Evolutionary conservation across 2,888 invertebrate species (phyloP), one percentile per base, ranked within the genome.

Genomic region (Cyclophora punctaria): DNA sequence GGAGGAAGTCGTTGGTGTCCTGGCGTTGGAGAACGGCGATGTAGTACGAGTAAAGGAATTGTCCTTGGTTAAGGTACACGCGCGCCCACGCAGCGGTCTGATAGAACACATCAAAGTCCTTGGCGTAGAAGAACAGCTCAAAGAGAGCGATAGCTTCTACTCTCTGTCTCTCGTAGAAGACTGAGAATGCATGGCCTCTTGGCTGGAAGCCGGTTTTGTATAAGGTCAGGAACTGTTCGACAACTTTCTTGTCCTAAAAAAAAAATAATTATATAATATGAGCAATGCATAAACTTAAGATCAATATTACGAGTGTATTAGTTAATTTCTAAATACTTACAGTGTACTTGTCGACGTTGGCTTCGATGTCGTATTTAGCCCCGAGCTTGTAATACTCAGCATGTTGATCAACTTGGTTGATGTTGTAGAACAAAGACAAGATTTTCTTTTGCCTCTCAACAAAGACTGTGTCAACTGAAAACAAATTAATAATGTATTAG

Each of bases 21-120:
- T 78, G 62, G 46, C 92, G 91, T 63, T 92, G 91, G 37, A 90
- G 65, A 4, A 90, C 73, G 44, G 92, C 92, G 5, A 91, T 84
- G 60, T 90, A 89, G 66, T 91, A 83, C 3, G 91, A 83, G 66
- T 93, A 93, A 2, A 90, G 69, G 79, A 92, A 93, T 66, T 91
- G 80, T 50, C 90, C 89, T 58, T 91, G 91, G 74, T 93, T 93
- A 35, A 92, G 69, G 64, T 90, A 73, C 49, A 90, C 81, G 48
- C 91, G 89, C 3, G 89, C 90, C 79, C 83, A 91, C 6, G 89
- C 80, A 7, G 91, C 91, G 35, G 89, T 90, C 50, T 89, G 87
- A 74, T 89, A 90, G 78, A 93, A 91, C 48, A 89, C 89, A 0
- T 89, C 85, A 66, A 90, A 92, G 75, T 91, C 90, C 67, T 90